Conservation (phyloP, 2,888 invertebrate genomes). For the Alloscopus bannaensis region DNA sequence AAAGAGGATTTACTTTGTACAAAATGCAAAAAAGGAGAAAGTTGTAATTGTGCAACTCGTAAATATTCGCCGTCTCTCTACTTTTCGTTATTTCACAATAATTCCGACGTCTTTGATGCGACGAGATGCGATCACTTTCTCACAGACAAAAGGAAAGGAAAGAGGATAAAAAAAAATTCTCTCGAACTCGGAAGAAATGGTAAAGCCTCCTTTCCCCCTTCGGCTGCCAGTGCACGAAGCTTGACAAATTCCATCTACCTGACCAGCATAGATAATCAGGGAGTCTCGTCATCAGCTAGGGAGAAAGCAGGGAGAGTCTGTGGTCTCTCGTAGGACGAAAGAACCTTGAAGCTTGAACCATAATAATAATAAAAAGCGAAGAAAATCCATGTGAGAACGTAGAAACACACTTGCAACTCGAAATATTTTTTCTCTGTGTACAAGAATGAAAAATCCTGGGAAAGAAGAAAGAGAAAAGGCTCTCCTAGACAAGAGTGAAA, state of each 20-base stretch:
- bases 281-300: neutral
- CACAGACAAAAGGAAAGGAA: neutral
- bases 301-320: slow-evolving; percentile 12
- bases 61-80: too few species aligned
- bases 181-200: neutral
- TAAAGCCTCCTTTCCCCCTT: slow-evolving; percentile 10
- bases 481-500: too few species aligned
- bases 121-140: neutral
- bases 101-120: too few species aligned
- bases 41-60: too few species aligned
- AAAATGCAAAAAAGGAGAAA: too few species aligned
- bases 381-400: neutral
- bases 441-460: neutral
- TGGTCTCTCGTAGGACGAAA: neutral
- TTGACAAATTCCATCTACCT: slow-evolving; percentile 71
- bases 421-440: too few species aligned
- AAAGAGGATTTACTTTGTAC: too few species aligned
- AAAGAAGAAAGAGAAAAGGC: neutral
- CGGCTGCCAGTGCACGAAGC: slow-evolving; percentile 34
- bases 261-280: slow-evolving; percentile 66
- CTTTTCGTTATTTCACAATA: too few species aligned
- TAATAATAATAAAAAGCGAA: slow-evolving; percentile 1
- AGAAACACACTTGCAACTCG: neutral
- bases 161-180: slow-evolving; percentile 2
- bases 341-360: neutral